These are phyloP conservation scores for Nephrotoma flavescens DNA, from an alignment of 2,888 invertebrate genomes.

Conservation along the genomic window DNA sequence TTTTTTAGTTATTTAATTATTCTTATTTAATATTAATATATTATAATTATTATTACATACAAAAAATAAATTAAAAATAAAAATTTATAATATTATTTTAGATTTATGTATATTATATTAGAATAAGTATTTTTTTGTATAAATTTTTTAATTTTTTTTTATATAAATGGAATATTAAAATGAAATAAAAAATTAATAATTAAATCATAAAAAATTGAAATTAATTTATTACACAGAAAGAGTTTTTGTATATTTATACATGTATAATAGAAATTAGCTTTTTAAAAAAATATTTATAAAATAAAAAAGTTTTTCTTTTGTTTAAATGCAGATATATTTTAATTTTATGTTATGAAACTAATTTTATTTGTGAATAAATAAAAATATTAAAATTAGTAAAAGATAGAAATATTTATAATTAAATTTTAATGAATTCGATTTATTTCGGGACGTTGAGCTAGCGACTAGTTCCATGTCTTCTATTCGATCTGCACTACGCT, in stretches of 20 bases:
- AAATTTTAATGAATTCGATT: background rate
- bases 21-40: background rate
- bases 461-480: constrained; percentile 33
- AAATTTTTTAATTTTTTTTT: background rate
- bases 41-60: background rate
- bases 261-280: background rate
- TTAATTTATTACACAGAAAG: background rate
- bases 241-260: background rate
- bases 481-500: constrained; percentile 34
- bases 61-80: background rate
- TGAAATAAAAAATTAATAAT: background rate
- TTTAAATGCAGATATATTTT: background rate
- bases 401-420: background rate
- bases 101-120: background rate
- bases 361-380: background rate
- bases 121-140: background rate
- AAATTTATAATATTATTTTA: background rate
- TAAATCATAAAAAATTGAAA: background rate
- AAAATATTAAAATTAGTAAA: background rate
- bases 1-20: background rate
- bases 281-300: background rate
- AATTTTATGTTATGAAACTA: background rate
- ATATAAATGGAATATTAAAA: background rate
- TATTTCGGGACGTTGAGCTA: constrained; percentile 31
- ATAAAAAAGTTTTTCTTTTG: background rate